phyloP scores from a whole-genome alignment of 2,888 invertebrate species.

The Mimachlamys varia region DNA sequence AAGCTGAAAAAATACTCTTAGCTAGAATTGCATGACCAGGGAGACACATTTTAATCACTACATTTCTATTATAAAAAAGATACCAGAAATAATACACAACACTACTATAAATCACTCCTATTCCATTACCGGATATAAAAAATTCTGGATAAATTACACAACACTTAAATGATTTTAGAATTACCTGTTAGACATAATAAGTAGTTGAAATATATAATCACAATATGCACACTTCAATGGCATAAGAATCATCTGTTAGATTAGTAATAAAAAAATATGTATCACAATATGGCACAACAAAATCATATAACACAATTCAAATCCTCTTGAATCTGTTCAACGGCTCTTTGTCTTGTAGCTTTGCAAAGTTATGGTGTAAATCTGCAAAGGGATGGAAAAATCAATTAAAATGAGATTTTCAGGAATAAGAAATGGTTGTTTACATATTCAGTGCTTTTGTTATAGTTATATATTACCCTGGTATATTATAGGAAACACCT shows the following conservation, averaged over 20 bases:
- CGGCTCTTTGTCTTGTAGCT: background rate
- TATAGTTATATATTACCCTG: too few relatives aligned
- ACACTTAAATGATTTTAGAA: too few relatives aligned
- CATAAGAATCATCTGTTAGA: too few relatives aligned
- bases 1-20: too few relatives aligned
- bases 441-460: background rate
- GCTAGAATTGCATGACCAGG: too few relatives aligned
- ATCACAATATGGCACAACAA: constrained; percentile 5
- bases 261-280: background rate
- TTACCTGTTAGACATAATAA: too few relatives aligned
- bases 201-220: too few relatives aligned
- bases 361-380: constrained; percentile 17
- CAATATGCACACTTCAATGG: too few relatives aligned
- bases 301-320: background rate
- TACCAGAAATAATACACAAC: background rate
- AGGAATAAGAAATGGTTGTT: background rate
- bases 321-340: background rate
- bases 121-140: too few relatives aligned
- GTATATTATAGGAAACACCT: too few relatives aligned
- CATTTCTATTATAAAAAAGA: background rate
- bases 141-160: too few relatives aligned
- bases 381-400: background rate
- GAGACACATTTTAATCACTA: background rate
- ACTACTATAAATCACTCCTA: too few relatives aligned
- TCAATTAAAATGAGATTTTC: background rate